Evolutionary conservation across 1,140 invertebrate genomes (phyloP), one percentile per base, ranked within the genome.

Genomic region (Temnothorax curvispinosus): DNA sequence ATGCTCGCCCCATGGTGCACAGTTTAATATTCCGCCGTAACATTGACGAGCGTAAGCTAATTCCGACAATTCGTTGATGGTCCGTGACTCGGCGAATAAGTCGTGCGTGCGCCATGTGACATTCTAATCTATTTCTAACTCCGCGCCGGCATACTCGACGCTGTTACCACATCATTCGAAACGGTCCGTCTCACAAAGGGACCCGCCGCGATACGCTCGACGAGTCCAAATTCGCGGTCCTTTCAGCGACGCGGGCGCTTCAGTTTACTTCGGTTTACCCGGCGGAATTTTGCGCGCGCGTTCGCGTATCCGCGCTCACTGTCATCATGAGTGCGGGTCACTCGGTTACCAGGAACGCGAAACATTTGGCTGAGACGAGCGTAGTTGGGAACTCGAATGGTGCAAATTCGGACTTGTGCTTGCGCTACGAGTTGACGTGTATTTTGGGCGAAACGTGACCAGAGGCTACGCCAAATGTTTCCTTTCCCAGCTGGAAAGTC

Each of bases 321-420:
- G 88, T 82, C 75, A 21, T 69, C 38, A 50, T 41, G 77, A 74
- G 88, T 67, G 88, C 85, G 71, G 72, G 88, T 81, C 84, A 69
- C 58, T 78, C 74, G 85, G 89, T 80, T 89, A 84, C 88, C 89
- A 87, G 87, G 88, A 87, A 78, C 60, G 75, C 75, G 88, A 81
- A 84, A 89, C 89, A 89, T 89, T 90, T 89, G 88, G 35, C 15
- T 74, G 47, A 60, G 80, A 89, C 41, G 71, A 87, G 89, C 76
- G 67, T 65, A 89, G 87, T 89, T 89, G 67, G n/a, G 77, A 84
- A 89, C 89, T 87, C 75, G 85, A 74, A 56, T 67, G n/a, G 38
- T 62, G 38, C 44, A 32, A 58, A 47, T 35, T 71, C 50, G 71
- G 50, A 60, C 72, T 38, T 67, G 32, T 18, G 44, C 15, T 69